These are phyloP conservation scores for Chaenodraco wilsoni DNA, from an alignment of 2,797 vertebrate genomes.

Conservation along the genomic window DNA sequence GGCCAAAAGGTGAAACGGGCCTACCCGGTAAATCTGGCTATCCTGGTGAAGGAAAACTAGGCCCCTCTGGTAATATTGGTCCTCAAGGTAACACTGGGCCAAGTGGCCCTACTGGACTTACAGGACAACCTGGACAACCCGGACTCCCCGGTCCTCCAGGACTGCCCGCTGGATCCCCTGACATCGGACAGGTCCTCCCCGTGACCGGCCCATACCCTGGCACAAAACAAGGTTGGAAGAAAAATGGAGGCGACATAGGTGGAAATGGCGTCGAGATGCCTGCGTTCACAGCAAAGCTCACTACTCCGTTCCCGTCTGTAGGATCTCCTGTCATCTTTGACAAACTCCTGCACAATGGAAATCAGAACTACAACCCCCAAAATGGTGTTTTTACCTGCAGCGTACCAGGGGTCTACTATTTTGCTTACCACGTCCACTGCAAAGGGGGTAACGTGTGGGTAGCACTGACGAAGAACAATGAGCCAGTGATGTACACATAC, in stretches of 20 bases:
- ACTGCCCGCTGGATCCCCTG: slow-evolving; percentile 79
- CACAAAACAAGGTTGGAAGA: slow-evolving; percentile 86
- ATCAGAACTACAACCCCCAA: slow-evolving; percentile 95
- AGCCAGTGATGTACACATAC: slow-evolving; percentile 97
- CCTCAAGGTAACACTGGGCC: slow-evolving; percentile 90
- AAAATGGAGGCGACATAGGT: slow-evolving; percentile 74
- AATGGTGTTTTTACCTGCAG: slow-evolving; percentile 95
- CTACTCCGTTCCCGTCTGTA: slow-evolving; percentile 91
- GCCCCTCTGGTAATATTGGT: slow-evolving; percentile 87
- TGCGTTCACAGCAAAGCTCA: slow-evolving; percentile 93
- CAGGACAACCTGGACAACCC: slow-evolving; percentile 90
- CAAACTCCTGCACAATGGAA: slow-evolving; percentile 93
- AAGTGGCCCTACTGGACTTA: slow-evolving; percentile 88
- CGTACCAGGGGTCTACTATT: slow-evolving; percentile 95
- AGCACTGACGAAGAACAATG: slow-evolving; percentile 95
- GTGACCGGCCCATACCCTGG: slow-evolving; percentile 86
- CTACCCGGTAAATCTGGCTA: slow-evolving; percentile 89
- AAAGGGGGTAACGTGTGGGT: slow-evolving; percentile 97
- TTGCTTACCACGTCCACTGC: slow-evolving; percentile 95
- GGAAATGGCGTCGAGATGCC: slow-evolving; percentile 87
- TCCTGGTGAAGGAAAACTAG: slow-evolving; percentile 90
- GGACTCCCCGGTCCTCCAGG: slow-evolving; percentile 93
- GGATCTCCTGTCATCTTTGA: slow-evolving; percentile 94
- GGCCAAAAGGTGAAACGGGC: slow-evolving; percentile 91
- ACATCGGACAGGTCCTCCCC: slow-evolving; percentile 88